Base-by-base conservation (phyloP, 1,140 invertebrate genomes). In the Batillaria attramentaria region DNA sequence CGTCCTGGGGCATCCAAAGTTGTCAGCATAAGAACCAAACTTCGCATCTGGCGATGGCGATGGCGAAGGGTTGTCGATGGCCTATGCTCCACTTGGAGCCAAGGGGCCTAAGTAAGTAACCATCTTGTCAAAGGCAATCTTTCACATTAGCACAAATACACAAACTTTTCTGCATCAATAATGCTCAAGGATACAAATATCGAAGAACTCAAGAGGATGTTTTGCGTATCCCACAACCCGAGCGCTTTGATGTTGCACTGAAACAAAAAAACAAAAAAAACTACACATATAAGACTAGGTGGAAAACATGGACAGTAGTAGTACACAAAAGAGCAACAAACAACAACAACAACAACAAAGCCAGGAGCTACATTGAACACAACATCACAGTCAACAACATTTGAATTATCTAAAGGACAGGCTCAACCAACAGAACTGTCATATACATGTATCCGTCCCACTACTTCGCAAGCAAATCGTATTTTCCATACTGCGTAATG, bases 191-290 rank as follows among this genome's bases (percentile, higher is more conserved):
- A 91, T 90, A 91, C 89, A 95, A 6, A 94, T 89, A 73, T 93
- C 92, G 84, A 92, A 91, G 89, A 95, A 93, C 86, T 92, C 84
- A 77, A 92, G 86, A 86, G 92, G 86, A 80, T 90, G 85, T 66
- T 84, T 85, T 0, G 54, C 73, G 81, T 70, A 80, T 92, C 90
- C 77, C 93, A 89, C 4, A 95, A 87, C 78, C 93, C 91, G 73
- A 92, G 91, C 2, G 93, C 90, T 41, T 89, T 88, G 33, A 94
- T 83, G 35, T 83, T 86, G 84, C 94, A 95, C 75, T 91, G 88
- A 79, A 87, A 87, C 57, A 81, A 77, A 80, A 79, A 60, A 72
- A 62, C 50, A 0, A 54, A 54, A 0, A 46, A 18, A 24, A 54
- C 10, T 24, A 35, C 1, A 74, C 0, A 43, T 10, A 33, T 57